A percentile compares a stretch with the other conserved stretches of the same genome.
phyloP scores from a whole-genome alignment of 92 coral and sea anemone species.

The Epizoanthus fatuus region DNA sequence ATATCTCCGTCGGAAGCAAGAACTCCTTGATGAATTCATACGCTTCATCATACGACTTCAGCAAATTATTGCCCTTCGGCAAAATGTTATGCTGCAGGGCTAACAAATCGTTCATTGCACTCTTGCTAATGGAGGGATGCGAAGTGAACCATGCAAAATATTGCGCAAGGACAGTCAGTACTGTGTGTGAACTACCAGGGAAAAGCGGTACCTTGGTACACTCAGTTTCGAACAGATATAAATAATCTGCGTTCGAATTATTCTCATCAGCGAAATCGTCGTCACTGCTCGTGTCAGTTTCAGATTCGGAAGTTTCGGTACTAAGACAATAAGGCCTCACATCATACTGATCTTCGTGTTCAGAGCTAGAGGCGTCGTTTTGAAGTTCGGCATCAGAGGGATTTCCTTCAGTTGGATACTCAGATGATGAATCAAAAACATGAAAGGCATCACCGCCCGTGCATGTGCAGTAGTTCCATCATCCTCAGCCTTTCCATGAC shows the following conservation, averaged over 20 bases:
- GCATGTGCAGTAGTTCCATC: background rate
- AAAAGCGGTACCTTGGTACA: constrained; percentile 18
- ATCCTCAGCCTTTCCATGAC: background rate
- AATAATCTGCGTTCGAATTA: constrained; percentile 2
- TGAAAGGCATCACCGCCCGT: background rate
- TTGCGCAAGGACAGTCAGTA: constrained; percentile 35
- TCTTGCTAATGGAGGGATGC: constrained; percentile 54
- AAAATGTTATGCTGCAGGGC: constrained; percentile 16
- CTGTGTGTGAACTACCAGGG: constrained; percentile 5
- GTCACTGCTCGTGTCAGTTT: background rate
- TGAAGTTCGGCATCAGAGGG: background rate
- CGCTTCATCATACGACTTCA: constrained; percentile 45
- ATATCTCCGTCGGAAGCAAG: constrained; percentile 14
- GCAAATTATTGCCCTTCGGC: constrained; percentile 42
- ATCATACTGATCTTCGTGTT: background rate
- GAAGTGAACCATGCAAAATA: constrained; percentile 55
- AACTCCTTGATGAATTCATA: constrained; percentile 41
- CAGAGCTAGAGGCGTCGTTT: background rate
- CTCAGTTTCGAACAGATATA: constrained; percentile 16
- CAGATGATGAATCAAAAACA: background rate
- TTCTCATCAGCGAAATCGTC: background rate
- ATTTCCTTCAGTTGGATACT: background rate
- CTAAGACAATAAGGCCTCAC: too few species aligned
- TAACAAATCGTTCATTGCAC: constrained; percentile 40
- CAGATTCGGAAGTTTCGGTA: constrained; percentile 17